These are phyloP conservation scores for Atherinosoma microstoma DNA, from an alignment of 2,797 vertebrate genomes.

Conservation along the genomic window DNA sequence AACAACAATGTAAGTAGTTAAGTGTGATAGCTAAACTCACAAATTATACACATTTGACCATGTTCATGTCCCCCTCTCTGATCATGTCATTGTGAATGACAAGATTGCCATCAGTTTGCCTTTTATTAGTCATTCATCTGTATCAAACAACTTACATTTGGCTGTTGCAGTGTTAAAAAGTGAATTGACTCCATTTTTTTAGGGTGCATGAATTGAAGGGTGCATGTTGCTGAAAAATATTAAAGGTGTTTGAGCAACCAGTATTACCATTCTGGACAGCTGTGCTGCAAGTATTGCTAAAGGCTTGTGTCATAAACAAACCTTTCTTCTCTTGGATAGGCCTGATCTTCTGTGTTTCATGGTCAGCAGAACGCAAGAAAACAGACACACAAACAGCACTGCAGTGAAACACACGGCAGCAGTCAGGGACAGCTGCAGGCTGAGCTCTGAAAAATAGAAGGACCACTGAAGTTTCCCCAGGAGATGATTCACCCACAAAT, in stretches of 20 bases:
- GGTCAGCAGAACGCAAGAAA: conserved; percentile 55
- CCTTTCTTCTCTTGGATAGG: conserved; percentile 42
- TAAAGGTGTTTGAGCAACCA: background rate
- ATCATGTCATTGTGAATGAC: no score
- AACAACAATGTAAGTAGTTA: no score
- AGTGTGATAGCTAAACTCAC: no score
- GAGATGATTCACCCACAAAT: background rate
- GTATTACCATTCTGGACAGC: background rate
- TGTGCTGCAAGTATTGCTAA: background rate
- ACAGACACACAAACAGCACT: conserved; percentile 63
- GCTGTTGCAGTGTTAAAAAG: no score
- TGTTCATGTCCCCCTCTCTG: no score
- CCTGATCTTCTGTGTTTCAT: conserved; percentile 19
- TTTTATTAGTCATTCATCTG: no score
- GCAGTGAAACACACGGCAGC: conserved; percentile 51
- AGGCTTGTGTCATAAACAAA: conserved; percentile 32
- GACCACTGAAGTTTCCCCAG: conserved; percentile 1
- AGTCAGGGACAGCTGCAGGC: conserved; percentile 49
- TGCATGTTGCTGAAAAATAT: no score
- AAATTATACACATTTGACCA: no score
- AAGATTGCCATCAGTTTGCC: no score
- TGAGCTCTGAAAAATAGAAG: conserved; percentile 46
- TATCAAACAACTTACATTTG: no score
- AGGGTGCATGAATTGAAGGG: background rate
- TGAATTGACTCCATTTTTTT: no score